phyloP scores from a whole-genome alignment of 92 coral and sea anemone species.

The Zoanthus sansibaricus region DNA sequence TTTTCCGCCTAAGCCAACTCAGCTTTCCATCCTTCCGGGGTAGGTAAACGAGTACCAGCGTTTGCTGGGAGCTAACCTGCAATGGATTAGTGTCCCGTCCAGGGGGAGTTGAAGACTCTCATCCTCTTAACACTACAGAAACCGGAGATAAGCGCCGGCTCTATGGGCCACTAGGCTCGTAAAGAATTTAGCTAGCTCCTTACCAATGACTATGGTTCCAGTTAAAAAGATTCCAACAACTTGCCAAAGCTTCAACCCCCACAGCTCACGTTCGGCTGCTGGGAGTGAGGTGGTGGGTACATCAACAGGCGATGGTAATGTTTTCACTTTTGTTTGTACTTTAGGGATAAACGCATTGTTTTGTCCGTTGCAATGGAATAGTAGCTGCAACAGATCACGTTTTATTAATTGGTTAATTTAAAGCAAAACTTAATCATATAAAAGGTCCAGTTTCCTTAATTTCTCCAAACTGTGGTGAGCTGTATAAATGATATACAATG shows the following conservation, averaged over 20 bases:
- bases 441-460: not conserved
- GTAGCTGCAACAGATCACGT: slow-evolving; percentile 37
- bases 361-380: slow-evolving; percentile 31
- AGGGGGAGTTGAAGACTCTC: too few species aligned
- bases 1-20: too few species aligned
- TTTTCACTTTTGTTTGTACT: slow-evolving; percentile 54
- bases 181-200: not conserved
- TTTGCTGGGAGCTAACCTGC: too few species aligned
- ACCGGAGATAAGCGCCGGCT: too few species aligned
- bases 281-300: slow-evolving; percentile 54
- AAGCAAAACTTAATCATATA: not conserved
- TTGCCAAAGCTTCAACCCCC: slow-evolving; percentile 80
- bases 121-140: too few species aligned
- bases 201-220: slow-evolving; percentile 58
- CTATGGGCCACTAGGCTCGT: too few species aligned
- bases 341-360: slow-evolving; percentile 60
- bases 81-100: too few species aligned
- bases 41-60: too few species aligned
- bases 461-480: too few species aligned
- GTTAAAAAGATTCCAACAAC: slow-evolving; percentile 59
- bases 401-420: not conserved
- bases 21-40: too few species aligned
- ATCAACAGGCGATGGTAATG: slow-evolving; percentile 39
- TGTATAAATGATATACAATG: too few species aligned
- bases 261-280: slow-evolving; percentile 58